Conservation (phyloP, 2,888 invertebrate genomes). For the Iphiclides podalirius region DNA sequence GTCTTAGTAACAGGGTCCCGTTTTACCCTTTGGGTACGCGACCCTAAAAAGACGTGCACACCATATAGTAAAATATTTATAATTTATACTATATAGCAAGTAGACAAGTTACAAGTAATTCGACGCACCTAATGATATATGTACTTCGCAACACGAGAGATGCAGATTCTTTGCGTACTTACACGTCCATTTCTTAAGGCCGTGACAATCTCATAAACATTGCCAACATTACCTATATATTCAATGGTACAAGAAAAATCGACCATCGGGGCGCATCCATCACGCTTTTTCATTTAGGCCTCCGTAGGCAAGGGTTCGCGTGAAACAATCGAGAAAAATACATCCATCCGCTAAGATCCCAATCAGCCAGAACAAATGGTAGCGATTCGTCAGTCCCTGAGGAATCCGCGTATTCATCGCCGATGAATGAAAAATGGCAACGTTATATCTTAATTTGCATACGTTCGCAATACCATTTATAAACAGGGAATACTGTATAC, state of each 20-base stretch:
- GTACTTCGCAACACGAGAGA: too few species aligned
- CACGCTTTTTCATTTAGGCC: conserved; percentile 58
- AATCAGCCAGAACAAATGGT: conserved; percentile 72
- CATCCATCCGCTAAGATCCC: conserved; percentile 56
- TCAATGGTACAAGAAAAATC: conserved; percentile 49
- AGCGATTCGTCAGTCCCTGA: conserved; percentile 42
- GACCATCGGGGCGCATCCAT: conserved; percentile 49
- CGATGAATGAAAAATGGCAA: conserved; percentile 8
- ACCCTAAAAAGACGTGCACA: too few species aligned
- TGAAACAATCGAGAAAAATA: conserved; percentile 71
- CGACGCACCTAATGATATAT: too few species aligned
- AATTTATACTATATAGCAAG: too few species aligned
- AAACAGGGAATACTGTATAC: background rate
- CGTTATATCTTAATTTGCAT: conserved; percentile 31
- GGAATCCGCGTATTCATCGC: conserved; percentile 19
- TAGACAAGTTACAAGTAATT: too few species aligned
- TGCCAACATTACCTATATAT: too few species aligned
- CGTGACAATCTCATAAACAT: too few species aligned
- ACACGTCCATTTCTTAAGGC: too few species aligned
- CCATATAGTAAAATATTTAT: too few species aligned
- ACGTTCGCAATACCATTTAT: conserved; percentile 7
- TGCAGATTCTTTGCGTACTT: too few species aligned
- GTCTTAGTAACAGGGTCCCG: too few species aligned
- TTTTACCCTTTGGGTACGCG: too few species aligned
- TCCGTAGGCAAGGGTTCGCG: conserved; percentile 56